Evolutionary conservation across 1,140 invertebrate genomes (phyloP).

Genomic region (Agrilus planipennis): DNA sequence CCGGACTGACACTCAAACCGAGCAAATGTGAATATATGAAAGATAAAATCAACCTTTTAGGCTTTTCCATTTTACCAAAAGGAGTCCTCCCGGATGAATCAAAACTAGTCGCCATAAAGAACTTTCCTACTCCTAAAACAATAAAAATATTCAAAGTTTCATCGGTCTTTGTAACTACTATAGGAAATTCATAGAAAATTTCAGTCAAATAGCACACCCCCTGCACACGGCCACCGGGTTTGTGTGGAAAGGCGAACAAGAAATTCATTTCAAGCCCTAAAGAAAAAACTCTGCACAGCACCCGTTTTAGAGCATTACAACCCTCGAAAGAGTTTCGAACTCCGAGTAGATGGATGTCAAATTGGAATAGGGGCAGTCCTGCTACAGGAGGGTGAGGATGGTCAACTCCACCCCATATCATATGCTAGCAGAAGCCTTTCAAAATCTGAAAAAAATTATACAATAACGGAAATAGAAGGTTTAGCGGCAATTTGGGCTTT

Average conservation of each 20-base stretch:
- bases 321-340: conserved; percentile 8
- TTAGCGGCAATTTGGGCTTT: conserved; percentile 34
- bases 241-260: conserved; percentile 1
- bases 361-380: conserved; percentile 13
- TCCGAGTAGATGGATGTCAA: conserved; percentile 14
- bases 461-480: conserved; percentile 32
- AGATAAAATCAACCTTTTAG: conserved; percentile 2
- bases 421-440: conserved; percentile 26
- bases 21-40: conserved; percentile 5
- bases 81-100: not conserved
- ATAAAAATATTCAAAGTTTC: conserved; percentile 9
- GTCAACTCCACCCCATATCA: conserved; percentile 12
- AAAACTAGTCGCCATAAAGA: conserved; percentile 2
- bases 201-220: conserved; percentile 22
- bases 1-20: conserved; percentile 4
- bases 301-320: conserved; percentile 16
- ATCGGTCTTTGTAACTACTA: conserved; percentile 23
- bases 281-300: conserved; percentile 9
- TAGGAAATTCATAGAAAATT: conserved; percentile 28
- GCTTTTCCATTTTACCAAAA: not conserved
- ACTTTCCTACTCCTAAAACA: not conserved
- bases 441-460: conserved; percentile 32
- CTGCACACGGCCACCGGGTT: conserved; percentile 17
- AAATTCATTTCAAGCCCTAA: conserved; percentile 8
- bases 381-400: conserved; percentile 11